Percentiles rank a stretch among this genome's conserved stretches.
Evolutionary conservation across 2,888 invertebrate genomes (phyloP).

Genomic region (Caenorhabditis japonica): DNA sequence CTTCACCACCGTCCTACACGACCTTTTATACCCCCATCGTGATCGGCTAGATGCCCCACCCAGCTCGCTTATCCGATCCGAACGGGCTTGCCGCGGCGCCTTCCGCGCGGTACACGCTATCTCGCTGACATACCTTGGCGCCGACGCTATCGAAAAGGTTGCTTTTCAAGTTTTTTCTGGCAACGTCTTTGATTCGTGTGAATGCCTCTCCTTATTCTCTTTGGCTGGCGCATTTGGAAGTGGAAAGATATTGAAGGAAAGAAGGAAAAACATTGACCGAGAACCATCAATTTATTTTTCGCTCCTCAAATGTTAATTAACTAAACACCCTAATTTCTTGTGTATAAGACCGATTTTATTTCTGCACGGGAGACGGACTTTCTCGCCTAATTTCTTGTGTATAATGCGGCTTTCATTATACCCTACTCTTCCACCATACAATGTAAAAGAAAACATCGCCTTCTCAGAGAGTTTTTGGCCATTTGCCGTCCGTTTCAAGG

Average conservation of each 20-base stretch:
- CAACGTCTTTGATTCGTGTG: slow-evolving; percentile 15
- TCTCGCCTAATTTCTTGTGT: no score
- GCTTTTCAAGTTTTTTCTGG: slow-evolving; percentile 28
- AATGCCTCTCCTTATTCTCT: slow-evolving; percentile 2
- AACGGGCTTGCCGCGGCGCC: slow-evolving; percentile 32
- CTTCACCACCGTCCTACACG: background rate
- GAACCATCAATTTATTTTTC: background rate
- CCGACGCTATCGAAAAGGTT: slow-evolving; percentile 3
- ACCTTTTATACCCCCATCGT: slow-evolving; percentile 18
- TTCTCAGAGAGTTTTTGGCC: no score
- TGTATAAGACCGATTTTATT: no score
- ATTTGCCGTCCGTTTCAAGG: no score
- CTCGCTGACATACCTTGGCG: slow-evolving; percentile 13
- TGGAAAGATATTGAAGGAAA: background rate
- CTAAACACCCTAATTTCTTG: no score
- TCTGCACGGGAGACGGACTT: no score
- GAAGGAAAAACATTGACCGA: background rate
- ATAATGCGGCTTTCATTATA: no score
- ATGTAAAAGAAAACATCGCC: no score
- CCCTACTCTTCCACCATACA: no score
- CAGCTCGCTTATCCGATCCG: slow-evolving; percentile 52
- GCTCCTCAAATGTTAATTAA: no score
- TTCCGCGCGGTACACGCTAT: slow-evolving; percentile 23
- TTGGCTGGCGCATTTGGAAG: background rate
- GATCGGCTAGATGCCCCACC: slow-evolving; percentile 28